Percentiles rank a stretch among this genome's conserved stretches.
Conservation (phyloP, 2,888 invertebrate genomes). For the Balanococcus diminutus region DNA sequence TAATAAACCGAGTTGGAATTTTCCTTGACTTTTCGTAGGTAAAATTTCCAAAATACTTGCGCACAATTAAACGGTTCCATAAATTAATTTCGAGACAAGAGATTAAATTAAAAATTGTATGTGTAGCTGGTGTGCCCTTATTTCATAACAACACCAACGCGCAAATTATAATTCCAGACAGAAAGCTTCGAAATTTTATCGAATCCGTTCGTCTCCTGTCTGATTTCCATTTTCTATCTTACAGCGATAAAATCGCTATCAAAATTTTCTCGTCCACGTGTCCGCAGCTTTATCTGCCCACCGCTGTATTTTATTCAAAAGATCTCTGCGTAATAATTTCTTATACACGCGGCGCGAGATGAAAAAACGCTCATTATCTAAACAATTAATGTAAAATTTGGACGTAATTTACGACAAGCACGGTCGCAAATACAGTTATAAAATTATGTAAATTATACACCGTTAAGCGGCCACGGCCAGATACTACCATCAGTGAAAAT, state of each 20-base stretch:
- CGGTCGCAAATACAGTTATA: constrained; percentile 26
- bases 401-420: constrained; percentile 15
- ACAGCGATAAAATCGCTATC: neutral
- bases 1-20: too few relatives aligned
- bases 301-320: neutral
- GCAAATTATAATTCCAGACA: neutral
- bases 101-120: neutral
- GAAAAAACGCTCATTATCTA: neutral
- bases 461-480: neutral
- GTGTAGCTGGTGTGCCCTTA: too few relatives aligned
- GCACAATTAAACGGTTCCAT: neutral
- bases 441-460: constrained; percentile 41
- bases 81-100: neutral
- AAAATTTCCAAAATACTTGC: neutral
- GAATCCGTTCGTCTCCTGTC: neutral
- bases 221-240: too few relatives aligned
- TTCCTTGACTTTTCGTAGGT: too few relatives aligned
- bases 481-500: constrained; percentile 26
- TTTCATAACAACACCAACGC: neutral
- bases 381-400: constrained; percentile 31
- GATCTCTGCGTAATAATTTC: neutral
- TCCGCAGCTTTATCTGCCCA: neutral
- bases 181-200: neutral
- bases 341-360: neutral
- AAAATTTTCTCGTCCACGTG: neutral